Conservation (phyloP, 2,797 vertebrate species). For the Heliangelus exortis region DNA sequence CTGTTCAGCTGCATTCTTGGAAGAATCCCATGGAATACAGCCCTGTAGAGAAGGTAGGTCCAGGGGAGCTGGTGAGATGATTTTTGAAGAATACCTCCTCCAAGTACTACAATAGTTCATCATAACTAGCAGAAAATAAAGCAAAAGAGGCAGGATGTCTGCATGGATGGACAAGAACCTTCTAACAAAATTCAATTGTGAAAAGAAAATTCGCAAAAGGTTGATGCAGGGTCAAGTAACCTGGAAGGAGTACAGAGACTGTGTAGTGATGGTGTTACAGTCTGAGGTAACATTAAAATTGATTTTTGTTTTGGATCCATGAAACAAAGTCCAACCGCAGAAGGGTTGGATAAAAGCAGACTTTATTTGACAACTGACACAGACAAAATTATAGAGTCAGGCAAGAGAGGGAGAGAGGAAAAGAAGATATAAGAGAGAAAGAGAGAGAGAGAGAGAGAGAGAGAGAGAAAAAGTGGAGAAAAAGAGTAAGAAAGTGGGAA, state of each 20-base stretch:
- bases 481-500: too few species aligned
- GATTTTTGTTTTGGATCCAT: too few species aligned
- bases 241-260: background rate
- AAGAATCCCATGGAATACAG: background rate
- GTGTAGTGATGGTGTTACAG: background rate
- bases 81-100: background rate
- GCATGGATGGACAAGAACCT: background rate
- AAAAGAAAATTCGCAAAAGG: background rate
- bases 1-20: background rate
- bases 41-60: background rate
- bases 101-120: background rate
- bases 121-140: background rate
- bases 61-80: background rate
- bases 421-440: too few species aligned
- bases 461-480: too few species aligned
- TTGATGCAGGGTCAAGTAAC: rapidly evolving
- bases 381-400: too few species aligned
- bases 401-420: too few species aligned
- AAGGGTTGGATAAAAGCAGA: too few species aligned
- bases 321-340: too few species aligned
- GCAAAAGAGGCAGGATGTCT: background rate
- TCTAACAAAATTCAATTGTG: background rate
- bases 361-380: too few species aligned
- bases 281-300: too few species aligned
- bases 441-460: too few species aligned